Conservation (phyloP, 2,888 invertebrate genomes). For the Sceliomorpha sp. region DNA sequence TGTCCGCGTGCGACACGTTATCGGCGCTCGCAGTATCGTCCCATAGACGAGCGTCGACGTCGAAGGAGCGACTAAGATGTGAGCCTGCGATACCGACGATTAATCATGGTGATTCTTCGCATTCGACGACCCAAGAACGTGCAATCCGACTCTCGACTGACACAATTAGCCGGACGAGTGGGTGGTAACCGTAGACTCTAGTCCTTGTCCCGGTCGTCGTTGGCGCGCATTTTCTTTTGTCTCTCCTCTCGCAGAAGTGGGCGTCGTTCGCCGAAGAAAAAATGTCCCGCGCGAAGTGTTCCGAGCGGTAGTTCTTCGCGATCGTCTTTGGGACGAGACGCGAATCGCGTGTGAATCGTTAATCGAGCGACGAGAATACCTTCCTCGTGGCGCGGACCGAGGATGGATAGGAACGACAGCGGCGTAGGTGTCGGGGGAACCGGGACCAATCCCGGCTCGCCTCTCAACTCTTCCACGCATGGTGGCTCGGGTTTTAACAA, state of each 20-base stretch:
- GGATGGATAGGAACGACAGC: conserved; percentile 64
- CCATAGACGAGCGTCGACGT: conserved; percentile 12
- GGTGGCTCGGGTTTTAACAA: conserved; percentile 63
- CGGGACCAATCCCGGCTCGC: conserved; percentile 63
- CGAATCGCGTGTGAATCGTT: too few relatives aligned
- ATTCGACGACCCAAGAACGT: conserved; percentile 32
- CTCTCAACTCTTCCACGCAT: conserved; percentile 67
- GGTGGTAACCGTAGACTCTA: conserved; percentile 35
- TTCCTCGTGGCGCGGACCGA: conserved; percentile 46
- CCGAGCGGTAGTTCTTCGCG: conserved; percentile 26
- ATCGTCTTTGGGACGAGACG: conserved; percentile 12
- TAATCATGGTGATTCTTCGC: conserved; percentile 39
- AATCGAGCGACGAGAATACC: conserved; percentile 7
- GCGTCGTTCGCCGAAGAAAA: conserved; percentile 20
- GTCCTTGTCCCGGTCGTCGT: conserved; percentile 24
- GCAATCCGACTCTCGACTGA: conserved; percentile 28
- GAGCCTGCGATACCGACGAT: conserved; percentile 35
- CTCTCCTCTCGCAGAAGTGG: conserved; percentile 5
- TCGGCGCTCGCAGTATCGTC: too few relatives aligned
- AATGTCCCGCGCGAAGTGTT: conserved; percentile 27
- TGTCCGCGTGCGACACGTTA: too few relatives aligned
- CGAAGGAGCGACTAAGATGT: conserved; percentile 36
- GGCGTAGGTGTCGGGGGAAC: conserved; percentile 60
- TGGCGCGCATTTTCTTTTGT: neutral
- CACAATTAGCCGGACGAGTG: conserved; percentile 39